phyloP scores from a whole-genome alignment of 2,113 vertebrate species.

The Numenius arquata region DNA sequence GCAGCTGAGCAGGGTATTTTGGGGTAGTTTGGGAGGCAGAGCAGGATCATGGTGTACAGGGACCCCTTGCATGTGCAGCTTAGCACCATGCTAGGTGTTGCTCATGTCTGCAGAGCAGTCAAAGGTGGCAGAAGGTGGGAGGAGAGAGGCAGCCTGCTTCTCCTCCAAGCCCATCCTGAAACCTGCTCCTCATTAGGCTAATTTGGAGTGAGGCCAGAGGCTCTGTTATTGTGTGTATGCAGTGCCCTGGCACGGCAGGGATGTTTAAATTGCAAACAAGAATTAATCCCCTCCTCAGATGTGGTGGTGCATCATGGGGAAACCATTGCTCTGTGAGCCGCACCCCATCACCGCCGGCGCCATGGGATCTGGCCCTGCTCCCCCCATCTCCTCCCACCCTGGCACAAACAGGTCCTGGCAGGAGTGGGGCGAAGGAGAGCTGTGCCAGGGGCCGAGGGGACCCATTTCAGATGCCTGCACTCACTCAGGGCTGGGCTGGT shows the following conservation, averaged over 20 bases:
- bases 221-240: slow-evolving; percentile 17
- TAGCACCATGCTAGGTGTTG: neutral
- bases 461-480: neutral
- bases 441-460: neutral
- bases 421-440: neutral
- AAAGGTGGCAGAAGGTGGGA: neutral
- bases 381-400: neutral
- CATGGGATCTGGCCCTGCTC: slow-evolving; percentile 5
- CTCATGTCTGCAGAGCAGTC: no score
- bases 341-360: slow-evolving; percentile 56
- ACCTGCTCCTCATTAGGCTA: slow-evolving; percentile 66
- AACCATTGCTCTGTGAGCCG: neutral
- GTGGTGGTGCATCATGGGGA: slow-evolving; percentile 42
- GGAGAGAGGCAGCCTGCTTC: neutral
- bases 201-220: neutral
- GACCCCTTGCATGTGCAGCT: neutral
- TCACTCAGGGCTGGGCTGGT: neutral
- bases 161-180: neutral
- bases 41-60: neutral
- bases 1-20: neutral
- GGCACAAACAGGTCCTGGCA: neutral
- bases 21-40: neutral
- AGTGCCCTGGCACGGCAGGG: slow-evolving; percentile 43
- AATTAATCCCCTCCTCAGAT: slow-evolving; percentile 51
- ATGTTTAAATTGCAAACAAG: slow-evolving; percentile 15